Evolutionary conservation across 2,888 invertebrate species (phyloP), one percentile per base, ranked within the genome.

Genomic region (Andrena chrysosceles): DNA sequence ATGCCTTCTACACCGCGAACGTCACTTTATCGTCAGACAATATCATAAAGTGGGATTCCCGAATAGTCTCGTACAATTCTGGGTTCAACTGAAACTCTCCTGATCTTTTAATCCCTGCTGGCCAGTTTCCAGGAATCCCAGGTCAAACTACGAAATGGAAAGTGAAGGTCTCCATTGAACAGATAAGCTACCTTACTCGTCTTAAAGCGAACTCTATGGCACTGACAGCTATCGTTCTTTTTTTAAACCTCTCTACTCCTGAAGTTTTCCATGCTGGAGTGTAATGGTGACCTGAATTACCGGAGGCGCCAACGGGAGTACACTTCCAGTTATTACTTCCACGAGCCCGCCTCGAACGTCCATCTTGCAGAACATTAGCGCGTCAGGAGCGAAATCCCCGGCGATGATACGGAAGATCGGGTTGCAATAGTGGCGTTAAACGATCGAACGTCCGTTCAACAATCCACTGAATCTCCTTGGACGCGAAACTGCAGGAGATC

Each of bases 361-460:
- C 56, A 42, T 48, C 16, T 68, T 42, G 13, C 16, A 23, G 42
- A 56, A 16, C 33, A 33, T 31, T 6, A 69, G n/a, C 69, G 20
- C 31, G 59, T 79, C 56, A 29, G 26, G 59, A 5, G 4, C 7
- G 56, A 29, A n/a, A 52, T 42, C 35, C 60, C 31, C 49, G 26
- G 26, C 69, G 63, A 64, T 10, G 7, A 56, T 56, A 23, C 31
- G n/a, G 29, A 33, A 48, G 70, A 62, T 76, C 67, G 33, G 20
- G 26, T n/a, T 48, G 33, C 31, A 42, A 48, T 66, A 66, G 49
- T n/a, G 56, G 31, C 33, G 49, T 29, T 75, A 64, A 35, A 29
- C 23, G 70, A 63, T 73, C 52, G 26, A 63, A 13, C 23, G 64
- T 77, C 59, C 62, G 60, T n/a, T 63, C 23, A 23, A 70, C 59